Evolutionary conservation across 2,797 vertebrate species (phyloP).

Genomic region (Halcyon smyrnensis): DNA sequence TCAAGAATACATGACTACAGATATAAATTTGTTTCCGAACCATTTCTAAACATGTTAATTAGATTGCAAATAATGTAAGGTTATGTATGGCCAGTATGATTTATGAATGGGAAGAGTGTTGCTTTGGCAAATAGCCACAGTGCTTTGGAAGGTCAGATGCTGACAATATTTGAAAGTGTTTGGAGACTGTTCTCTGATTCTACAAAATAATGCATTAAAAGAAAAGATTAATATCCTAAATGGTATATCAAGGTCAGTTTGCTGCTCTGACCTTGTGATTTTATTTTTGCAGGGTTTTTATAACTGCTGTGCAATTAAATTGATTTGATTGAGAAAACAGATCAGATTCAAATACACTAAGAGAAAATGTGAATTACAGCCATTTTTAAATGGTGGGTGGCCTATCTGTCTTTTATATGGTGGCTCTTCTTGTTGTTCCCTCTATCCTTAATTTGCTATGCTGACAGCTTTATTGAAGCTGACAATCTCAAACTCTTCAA

Average conservation of each 20-base stretch:
- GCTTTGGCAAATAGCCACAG: conserved; percentile 23
- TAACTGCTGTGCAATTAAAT: background rate
- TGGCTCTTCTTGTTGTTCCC: background rate
- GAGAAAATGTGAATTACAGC: background rate
- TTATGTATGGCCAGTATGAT: background rate
- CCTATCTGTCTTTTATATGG: background rate
- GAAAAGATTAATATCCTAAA: background rate
- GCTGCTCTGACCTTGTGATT: background rate
- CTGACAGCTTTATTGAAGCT: conserved; percentile 27
- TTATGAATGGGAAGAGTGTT: background rate
- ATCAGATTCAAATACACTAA: background rate
- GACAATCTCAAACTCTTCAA: background rate
- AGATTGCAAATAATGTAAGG: background rate
- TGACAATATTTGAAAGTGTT: background rate
- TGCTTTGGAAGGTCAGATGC: conserved; percentile 15
- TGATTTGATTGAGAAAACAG: background rate
- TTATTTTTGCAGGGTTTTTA: background rate
- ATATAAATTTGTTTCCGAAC: background rate
- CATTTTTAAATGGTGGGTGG: background rate
- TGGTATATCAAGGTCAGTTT: background rate
- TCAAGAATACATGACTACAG: background rate
- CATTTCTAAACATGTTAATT: background rate
- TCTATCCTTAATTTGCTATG: background rate
- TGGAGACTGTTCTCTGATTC: background rate
- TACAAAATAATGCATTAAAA: conserved; percentile 3